Percentiles rank a stretch among this genome's conserved stretches.
These are phyloP conservation scores for Epizoanthus scotinus DNA, from an alignment of 92 coral and sea anemone genomes.

Conservation along the genomic window DNA sequence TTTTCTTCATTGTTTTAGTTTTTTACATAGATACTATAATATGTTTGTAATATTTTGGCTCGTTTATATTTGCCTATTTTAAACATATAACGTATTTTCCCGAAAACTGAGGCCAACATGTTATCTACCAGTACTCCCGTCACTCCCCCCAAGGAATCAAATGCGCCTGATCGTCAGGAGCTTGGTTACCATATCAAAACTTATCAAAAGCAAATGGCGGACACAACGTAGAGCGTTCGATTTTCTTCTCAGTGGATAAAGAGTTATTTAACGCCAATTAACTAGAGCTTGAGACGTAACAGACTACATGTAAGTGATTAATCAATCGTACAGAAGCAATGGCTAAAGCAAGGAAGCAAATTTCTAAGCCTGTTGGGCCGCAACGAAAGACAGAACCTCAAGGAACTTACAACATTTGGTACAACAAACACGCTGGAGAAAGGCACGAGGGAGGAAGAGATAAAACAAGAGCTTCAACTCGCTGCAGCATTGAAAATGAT, in stretches of 20 bases:
- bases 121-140: background rate
- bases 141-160: background rate
- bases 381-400: constrained; percentile 55
- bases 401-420: constrained; percentile 86
- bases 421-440: constrained; percentile 76
- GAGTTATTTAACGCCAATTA: background rate
- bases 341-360: constrained; percentile 84
- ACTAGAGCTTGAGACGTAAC: too few relatives aligned
- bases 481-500: constrained; percentile 67
- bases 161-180: constrained; percentile 3
- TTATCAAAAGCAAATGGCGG: too few relatives aligned
- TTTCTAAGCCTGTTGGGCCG: constrained; percentile 79
- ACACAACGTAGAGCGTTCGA: too few relatives aligned
- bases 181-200: background rate
- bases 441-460: constrained; percentile 64
- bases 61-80: too few relatives aligned
- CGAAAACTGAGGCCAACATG: background rate
- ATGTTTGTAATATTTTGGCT: too few relatives aligned
- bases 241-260: background rate
- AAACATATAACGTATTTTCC: too few relatives aligned
- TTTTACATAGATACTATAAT: too few relatives aligned
- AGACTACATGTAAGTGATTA: background rate
- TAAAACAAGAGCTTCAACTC: constrained; percentile 52
- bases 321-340: constrained; percentile 13
- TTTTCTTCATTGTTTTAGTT: too few relatives aligned